Conservation (phyloP, 2,797 vertebrate species). For the Aselliscus stoliczkanus region DNA sequence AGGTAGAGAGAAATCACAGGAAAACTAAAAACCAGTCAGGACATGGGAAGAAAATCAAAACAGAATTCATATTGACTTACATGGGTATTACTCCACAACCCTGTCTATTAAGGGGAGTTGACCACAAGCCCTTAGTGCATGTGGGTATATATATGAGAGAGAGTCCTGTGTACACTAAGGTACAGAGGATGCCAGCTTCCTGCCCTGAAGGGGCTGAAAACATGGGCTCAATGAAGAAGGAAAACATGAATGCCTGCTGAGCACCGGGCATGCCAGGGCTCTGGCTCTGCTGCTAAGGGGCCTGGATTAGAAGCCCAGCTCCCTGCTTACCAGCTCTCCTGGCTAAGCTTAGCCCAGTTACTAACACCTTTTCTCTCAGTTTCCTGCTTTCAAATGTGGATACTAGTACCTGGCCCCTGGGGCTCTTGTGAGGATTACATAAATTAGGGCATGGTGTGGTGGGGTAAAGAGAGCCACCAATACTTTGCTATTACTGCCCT, state of each 20-base stretch:
- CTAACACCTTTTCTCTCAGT: not conserved
- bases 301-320: not conserved
- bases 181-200: not conserved
- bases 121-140: not conserved
- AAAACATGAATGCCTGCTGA: not conserved
- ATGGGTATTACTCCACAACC: not conserved
- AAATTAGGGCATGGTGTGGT: not conserved
- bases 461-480: not conserved
- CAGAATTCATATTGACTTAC: not conserved
- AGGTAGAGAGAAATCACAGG: not conserved
- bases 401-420: not conserved
- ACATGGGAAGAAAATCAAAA: not conserved
- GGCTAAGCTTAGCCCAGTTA: not conserved
- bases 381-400: not conserved
- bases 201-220: not conserved
- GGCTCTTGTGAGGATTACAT: not conserved
- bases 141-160: not conserved
- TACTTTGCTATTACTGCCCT: not conserved
- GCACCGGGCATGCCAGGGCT: not conserved
- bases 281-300: not conserved
- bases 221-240: not conserved
- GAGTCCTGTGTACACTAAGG: too few relatives aligned
- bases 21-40: not conserved
- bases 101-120: not conserved
- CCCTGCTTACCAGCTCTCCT: not conserved